Evolutionary conservation across 1,140 invertebrate genomes (phyloP), one percentile per base, ranked within the genome.

Genomic region (Bombus balteatus): DNA sequence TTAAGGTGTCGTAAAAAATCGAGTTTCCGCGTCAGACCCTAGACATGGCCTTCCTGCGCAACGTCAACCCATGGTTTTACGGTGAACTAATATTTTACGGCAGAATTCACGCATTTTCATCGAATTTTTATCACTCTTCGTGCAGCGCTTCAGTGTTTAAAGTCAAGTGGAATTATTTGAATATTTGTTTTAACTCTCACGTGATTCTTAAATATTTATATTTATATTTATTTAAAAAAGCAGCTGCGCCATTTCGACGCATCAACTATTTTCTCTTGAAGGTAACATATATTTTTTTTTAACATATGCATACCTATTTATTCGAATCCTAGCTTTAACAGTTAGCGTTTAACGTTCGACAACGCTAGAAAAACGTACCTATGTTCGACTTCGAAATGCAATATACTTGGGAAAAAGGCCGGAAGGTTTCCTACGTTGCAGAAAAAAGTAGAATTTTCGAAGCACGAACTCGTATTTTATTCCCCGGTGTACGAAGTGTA

Each of bases 1-100:
- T 76, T 76, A 76, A 83, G 81, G 9, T n/a, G 72, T 83, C 81
- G 71, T 82, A 82, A 82, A 74, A 66, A 47, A 75, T 74, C 41
- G 81, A 82, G 37, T 82, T 82, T 62, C 53, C 71, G 53, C 47
- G 57, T 47, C 62, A 9, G 34, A 22, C 13, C 3, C 13, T 9
- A 25, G 62, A 18, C 18, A 22, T 34, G 15, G 25, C 10, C n/a
- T 28, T 32, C 37, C 47, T 53, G 47, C 47, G 6, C 62, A 65
- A 9, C n/a, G 18, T 13, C 28, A n/a, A 6, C 6, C 75, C 15
- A 22, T 8, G 37, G 70, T 68, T 47, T 79, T 65, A 9, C 41
- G 22, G 8, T 18, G 28, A 25, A 37, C 25, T 62, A 41, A 59
- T 66, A 66, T 62, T 32, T 66, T 6, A 32, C n/a, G 18, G 0